phyloP scores from a whole-genome alignment of 2,797 vertebrate genomes.

The Prionace glauca region DNA sequence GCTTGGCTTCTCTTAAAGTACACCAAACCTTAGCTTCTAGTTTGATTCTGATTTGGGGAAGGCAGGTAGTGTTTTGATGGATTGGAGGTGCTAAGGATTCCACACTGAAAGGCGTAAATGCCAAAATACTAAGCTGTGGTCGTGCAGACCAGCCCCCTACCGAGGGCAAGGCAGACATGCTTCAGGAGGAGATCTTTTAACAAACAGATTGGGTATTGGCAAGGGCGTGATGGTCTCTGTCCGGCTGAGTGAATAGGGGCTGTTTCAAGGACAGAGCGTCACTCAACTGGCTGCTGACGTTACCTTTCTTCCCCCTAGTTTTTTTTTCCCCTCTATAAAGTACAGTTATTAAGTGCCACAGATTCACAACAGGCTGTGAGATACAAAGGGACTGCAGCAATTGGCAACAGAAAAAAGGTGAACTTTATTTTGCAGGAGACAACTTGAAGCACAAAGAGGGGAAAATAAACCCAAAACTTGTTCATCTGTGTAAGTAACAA shows the following conservation, averaged over 20 bases:
- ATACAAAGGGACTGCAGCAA: background rate
- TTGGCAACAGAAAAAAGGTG: background rate
- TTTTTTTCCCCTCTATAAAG: conserved; percentile 13
- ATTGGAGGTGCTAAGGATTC: background rate
- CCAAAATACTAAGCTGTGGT: background rate
- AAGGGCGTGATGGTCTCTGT: background rate
- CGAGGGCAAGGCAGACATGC: background rate
- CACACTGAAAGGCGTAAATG: background rate
- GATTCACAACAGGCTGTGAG: background rate
- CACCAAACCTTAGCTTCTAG: background rate
- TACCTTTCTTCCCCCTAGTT: no score
- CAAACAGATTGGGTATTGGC: background rate
- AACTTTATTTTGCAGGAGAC: background rate
- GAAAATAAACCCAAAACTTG: background rate
- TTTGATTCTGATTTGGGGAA: background rate
- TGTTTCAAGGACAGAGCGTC: background rate
- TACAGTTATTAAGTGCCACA: conserved; percentile 29
- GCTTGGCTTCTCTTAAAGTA: background rate
- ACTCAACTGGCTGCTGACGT: conserved; percentile 13
- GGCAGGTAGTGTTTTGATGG: background rate
- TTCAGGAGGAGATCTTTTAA: background rate
- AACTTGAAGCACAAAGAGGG: background rate
- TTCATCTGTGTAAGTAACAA: background rate
- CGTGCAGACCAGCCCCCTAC: background rate
- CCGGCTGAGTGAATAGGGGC: background rate